phyloP scores from a whole-genome alignment of 2,888 invertebrate genomes.

The Sipunculus nudus region DNA sequence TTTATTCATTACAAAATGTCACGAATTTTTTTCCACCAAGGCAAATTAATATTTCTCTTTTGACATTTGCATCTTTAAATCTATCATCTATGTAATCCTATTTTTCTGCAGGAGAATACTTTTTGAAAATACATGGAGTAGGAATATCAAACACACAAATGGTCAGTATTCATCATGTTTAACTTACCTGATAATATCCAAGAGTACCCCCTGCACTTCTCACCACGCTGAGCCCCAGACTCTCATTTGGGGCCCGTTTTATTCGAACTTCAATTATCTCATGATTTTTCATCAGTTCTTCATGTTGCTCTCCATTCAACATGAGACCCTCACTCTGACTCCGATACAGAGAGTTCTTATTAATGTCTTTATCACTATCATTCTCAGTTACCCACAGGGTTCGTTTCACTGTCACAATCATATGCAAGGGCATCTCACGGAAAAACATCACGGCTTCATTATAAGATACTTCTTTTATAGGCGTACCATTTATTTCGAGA shows the following conservation, averaged over 20 bases:
- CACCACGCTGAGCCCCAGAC: conserved; percentile 58
- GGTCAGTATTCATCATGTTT: too few relatives aligned
- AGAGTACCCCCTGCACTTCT: conserved; percentile 54
- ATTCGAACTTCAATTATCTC: conserved; percentile 42
- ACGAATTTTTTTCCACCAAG: too few relatives aligned
- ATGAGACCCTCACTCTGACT: conserved; percentile 38
- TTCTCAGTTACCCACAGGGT: too few relatives aligned
- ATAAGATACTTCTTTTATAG: conserved; percentile 80
- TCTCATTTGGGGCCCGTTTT: conserved; percentile 46
- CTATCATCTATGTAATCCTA: too few relatives aligned
- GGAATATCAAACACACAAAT: too few relatives aligned
- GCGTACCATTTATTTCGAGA: conserved; percentile 82
- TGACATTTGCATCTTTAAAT: too few relatives aligned
- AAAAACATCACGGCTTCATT: conserved; percentile 90
- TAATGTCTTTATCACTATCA: not conserved
- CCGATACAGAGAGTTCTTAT: not conserved
- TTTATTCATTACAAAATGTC: too few relatives aligned
- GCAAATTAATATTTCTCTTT: too few relatives aligned
- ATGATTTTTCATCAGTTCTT: too few relatives aligned
- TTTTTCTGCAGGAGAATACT: too few relatives aligned
- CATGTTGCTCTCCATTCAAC: too few relatives aligned
- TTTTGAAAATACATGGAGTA: too few relatives aligned
- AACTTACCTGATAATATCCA: conserved; percentile 54
- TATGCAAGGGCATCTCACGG: conserved; percentile 76
- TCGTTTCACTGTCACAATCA: conserved; percentile 47